phyloP scores from a whole-genome alignment of 2,888 invertebrate species.

The Parasteatoda lunata region DNA sequence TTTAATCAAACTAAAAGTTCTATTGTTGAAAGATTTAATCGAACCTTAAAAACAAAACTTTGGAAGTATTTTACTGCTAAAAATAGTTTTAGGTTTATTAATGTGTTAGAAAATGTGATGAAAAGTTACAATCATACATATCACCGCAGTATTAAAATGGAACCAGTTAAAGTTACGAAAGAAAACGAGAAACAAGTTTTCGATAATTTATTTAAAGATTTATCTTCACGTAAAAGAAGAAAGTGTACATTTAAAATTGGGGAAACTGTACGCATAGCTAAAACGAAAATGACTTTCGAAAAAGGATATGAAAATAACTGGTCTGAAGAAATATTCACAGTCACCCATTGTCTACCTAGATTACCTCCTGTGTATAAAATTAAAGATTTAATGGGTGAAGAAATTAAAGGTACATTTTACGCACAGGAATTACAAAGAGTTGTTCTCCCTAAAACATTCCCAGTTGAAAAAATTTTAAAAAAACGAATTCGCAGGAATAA shows the following conservation, averaged over 20 bases:
- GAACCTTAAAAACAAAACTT: conserved; percentile 71
- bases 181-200: conserved; percentile 22
- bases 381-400: conserved; percentile 16
- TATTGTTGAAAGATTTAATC: conserved; percentile 72
- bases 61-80: conserved; percentile 42
- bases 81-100: conserved; percentile 10
- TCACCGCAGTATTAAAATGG: conserved; percentile 30
- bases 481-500: conserved; percentile 14
- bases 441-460: not conserved
- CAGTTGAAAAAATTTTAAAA: conserved; percentile 31
- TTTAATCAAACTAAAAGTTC: conserved; percentile 72
- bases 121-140: conserved; percentile 47
- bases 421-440: conserved; percentile 40
- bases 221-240: not conserved
- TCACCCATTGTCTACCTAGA: conserved; percentile 14
- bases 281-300: conserved; percentile 16
- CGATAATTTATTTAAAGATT: conserved; percentile 14
- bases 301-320: conserved; percentile 44
- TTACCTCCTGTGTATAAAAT: conserved; percentile 4
- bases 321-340: conserved; percentile 31
- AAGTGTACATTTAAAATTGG: conserved; percentile 2
- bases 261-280: conserved; percentile 31
- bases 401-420: conserved; percentile 32
- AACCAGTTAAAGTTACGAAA: conserved; percentile 15
- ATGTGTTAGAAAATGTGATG: conserved; percentile 24